These are phyloP conservation scores for Hecatera dysodea DNA, from an alignment of 2,888 invertebrate species.

Conservation along the genomic window DNA sequence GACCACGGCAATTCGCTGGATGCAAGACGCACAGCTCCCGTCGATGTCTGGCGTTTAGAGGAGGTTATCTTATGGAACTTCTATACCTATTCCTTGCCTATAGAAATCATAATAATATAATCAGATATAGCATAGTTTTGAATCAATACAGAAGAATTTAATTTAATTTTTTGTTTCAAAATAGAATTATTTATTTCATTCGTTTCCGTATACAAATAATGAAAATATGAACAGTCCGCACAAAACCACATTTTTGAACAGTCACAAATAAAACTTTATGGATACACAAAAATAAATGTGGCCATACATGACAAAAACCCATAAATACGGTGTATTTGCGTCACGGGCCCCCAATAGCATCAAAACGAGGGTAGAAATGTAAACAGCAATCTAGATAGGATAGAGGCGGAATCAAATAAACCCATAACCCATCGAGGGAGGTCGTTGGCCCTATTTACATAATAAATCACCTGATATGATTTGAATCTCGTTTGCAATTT, in stretches of 20 bases:
- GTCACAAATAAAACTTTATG: background rate
- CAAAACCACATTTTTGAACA: background rate
- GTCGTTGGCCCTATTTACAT: slow-evolving; percentile 55
- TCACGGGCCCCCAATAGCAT: slow-evolving; percentile 23
- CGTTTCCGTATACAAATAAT: background rate
- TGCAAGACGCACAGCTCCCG: no score
- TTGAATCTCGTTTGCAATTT: slow-evolving; percentile 47
- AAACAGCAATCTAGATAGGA: slow-evolving; percentile 50
- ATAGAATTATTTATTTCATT: background rate
- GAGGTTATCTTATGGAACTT: background rate
- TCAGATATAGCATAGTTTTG: background rate
- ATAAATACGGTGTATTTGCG: slow-evolving; percentile 20
- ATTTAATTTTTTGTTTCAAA: background rate
- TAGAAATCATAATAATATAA: background rate
- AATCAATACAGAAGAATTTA: background rate
- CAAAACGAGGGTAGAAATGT: slow-evolving; percentile 23
- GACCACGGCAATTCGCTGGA: no score
- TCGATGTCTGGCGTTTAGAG: no score
- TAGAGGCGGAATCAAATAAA: slow-evolving; percentile 58
- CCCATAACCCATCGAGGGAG: slow-evolving; percentile 31
- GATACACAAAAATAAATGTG: background rate
- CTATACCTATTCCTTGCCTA: background rate
- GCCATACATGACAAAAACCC: background rate
- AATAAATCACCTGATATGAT: slow-evolving; percentile 57
- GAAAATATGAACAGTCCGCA: background rate